Evolutionary conservation across 2,888 invertebrate genomes (phyloP), one percentile per base, ranked within the genome.

Genomic region (Drosophila gaucha): DNA sequence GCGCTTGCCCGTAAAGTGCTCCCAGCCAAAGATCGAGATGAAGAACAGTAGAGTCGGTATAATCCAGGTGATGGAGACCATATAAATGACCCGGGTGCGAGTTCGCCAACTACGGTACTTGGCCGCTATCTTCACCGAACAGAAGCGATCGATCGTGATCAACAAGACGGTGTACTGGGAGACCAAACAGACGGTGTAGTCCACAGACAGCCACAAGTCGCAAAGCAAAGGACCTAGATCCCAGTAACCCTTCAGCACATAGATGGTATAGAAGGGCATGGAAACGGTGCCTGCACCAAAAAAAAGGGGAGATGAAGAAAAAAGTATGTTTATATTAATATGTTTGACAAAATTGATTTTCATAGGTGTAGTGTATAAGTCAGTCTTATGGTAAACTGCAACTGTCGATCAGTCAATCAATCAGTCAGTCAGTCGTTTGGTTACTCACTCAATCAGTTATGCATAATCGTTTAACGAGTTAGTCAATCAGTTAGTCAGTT

Each of bases 161-260:
- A 99, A 94, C 59, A 99, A 94, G 14, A 99, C 99, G 0, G 99
- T 99, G 92, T 99, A 99, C 92, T 99, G 99, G 8, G 99, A 99
- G 26, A 99, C 99, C 47, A 99, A 94, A 90, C 99, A 99, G 28
- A 99, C 99, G 18, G 99, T 99, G 93, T 99, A 99, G 92, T 99
- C 99, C 50, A 99, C 97, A 1, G 99, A 98, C 6, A 99, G 94
- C 99, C 99, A 99, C 55, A 99, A 94, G 92, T 99, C 99, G 91
- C 99, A 99, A 6, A 99, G 93, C 64, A 99, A 93, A 24, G 98
- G 97, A 12, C 99, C 99, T 72, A 99, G 94, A 90, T 98, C 97
- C 99, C 99, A 99, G 90, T 97, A 96, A 54, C 98, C 98, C 94
- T 97, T 96, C 76, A 99, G 93, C 55, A 99, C 96, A 93, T 99